phyloP scores from a whole-genome alignment of 2,888 invertebrate genomes.

The Euplexia lucipara region DNA sequence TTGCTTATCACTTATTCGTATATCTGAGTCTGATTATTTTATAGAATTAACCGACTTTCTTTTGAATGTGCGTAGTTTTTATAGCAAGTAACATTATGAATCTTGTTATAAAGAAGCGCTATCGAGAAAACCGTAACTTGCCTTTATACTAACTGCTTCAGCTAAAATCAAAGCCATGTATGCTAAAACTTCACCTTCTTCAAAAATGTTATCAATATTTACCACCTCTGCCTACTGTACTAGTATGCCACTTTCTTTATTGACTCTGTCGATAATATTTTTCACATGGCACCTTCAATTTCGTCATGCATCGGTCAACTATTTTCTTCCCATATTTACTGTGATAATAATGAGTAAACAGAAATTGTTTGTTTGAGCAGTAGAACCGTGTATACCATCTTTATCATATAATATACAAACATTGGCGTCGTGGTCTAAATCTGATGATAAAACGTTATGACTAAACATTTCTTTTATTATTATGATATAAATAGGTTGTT shows the following conservation, averaged over 20 bases:
- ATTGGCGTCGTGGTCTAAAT: conserved; percentile 54
- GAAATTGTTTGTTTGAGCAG: conserved; percentile 52
- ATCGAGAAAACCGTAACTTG: not conserved
- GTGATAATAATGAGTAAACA: conserved; percentile 57
- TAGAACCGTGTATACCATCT: conserved; percentile 36
- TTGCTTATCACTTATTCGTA: conserved; percentile 23
- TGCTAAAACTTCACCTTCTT: not conserved
- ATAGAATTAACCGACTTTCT: not conserved
- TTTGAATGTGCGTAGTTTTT: not conserved
- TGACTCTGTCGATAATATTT: conserved; percentile 47
- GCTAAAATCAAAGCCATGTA: not conserved
- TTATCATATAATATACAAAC: conserved; percentile 67
- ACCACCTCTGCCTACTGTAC: conserved; percentile 30
- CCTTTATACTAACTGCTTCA: not conserved
- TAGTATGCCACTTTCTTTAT: conserved; percentile 53
- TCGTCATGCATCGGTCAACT: conserved; percentile 38
- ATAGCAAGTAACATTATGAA: not conserved
- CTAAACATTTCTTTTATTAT: conserved; percentile 41
- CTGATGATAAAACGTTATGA: conserved; percentile 52
- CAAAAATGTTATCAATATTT: conserved; percentile 29
- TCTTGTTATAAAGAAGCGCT: not conserved
- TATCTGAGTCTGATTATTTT: conserved; percentile 9
- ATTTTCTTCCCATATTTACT: conserved; percentile 63
- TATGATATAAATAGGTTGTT: conserved; percentile 21
- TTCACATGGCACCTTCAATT: conserved; percentile 51